Evolutionary conservation across 2,888 invertebrate genomes (phyloP).

Genomic region (Lithophane socia): DNA sequence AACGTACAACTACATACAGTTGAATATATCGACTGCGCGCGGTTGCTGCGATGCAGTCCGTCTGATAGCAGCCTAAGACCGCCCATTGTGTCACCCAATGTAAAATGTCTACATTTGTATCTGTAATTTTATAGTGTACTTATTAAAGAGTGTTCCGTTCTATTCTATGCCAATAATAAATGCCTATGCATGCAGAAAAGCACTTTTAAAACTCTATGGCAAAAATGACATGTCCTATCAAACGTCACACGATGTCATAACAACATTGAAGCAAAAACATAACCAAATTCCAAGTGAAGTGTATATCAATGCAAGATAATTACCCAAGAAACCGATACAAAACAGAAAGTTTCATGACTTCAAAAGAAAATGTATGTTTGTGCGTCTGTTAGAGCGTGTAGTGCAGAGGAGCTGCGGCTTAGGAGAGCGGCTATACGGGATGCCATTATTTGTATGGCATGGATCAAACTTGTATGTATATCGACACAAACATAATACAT

Average conservation of each 20-base stretch:
- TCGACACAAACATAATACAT: background rate
- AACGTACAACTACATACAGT: no score
- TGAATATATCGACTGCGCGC: no score
- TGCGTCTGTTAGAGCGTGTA: constrained; percentile 60
- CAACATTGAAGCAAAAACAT: constrained; percentile 22
- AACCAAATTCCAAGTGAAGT: constrained; percentile 40
- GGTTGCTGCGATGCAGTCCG: no score
- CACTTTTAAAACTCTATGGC: constrained; percentile 3
- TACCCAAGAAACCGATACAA: background rate
- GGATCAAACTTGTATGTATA: constrained; percentile 78
- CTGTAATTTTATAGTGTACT: no score
- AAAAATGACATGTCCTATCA: constrained; percentile 1
- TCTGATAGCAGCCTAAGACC: no score
- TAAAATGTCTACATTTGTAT: no score
- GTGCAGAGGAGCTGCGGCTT: constrained; percentile 62
- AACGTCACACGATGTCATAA: constrained; percentile 35
- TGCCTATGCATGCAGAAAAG: background rate
- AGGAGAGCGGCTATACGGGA: constrained; percentile 72
- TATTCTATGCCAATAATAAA: background rate
- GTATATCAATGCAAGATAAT: constrained; percentile 12
- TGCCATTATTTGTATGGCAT: constrained; percentile 77
- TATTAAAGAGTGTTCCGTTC: no score
- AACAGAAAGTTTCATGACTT: constrained; percentile 5
- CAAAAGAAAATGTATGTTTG: constrained; percentile 57
- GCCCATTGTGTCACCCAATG: no score